These are phyloP conservation scores for Peromyscus attwateri DNA, from an alignment of 2,797 vertebrate genomes.

Conservation along the genomic window DNA sequence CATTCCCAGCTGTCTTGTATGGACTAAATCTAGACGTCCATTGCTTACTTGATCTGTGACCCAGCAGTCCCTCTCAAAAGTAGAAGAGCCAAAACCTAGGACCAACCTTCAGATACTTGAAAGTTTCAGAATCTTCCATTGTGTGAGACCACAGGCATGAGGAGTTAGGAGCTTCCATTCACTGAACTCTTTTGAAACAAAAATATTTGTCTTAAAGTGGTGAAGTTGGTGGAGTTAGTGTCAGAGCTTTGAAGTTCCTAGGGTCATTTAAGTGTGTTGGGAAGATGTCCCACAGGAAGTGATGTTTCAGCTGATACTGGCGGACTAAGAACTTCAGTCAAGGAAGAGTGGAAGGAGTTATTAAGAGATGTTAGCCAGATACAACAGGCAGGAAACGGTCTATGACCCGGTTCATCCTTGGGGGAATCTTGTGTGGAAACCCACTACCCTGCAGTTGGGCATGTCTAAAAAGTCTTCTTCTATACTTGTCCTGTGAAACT, in stretches of 20 bases:
- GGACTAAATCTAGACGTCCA: background rate
- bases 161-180: background rate
- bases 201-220: slow-evolving; percentile 1
- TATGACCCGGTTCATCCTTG: slow-evolving; percentile 41
- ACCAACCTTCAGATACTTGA: slow-evolving; percentile 13
- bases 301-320: slow-evolving; percentile 1
- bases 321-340: slow-evolving; percentile 14
- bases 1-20: background rate
- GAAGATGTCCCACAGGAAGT: slow-evolving; percentile 15
- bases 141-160: background rate
- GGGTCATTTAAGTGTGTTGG: background rate
- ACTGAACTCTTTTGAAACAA: background rate
- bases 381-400: slow-evolving; percentile 53
- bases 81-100: background rate
- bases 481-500: background rate
- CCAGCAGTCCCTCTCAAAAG: background rate
- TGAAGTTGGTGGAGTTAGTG: background rate
- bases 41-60: background rate
- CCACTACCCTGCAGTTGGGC: slow-evolving; percentile 14
- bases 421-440: slow-evolving; percentile 69
- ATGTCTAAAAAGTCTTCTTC: slow-evolving; percentile 1
- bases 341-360: slow-evolving; percentile 19
- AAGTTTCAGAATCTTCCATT: background rate
- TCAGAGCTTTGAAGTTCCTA: background rate
- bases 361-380: slow-evolving; percentile 40